Conservation (phyloP, 2,888 invertebrate genomes). For the Congeria kusceri region DNA sequence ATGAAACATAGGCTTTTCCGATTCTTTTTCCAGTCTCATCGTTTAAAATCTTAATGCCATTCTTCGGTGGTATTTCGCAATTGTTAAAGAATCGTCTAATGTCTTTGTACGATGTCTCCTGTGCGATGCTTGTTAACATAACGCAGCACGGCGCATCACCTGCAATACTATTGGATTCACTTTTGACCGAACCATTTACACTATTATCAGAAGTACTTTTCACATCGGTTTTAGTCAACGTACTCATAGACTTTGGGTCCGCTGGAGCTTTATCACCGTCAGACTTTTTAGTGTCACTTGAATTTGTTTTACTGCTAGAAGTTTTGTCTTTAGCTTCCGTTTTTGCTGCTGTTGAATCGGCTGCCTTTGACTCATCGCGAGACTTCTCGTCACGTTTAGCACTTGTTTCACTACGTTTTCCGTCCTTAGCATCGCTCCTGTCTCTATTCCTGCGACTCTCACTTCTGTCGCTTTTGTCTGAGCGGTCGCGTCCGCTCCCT, state of each 20-base stretch:
- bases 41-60: constrained; percentile 94
- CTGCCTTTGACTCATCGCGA: neutral
- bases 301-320: neutral
- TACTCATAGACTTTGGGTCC: constrained; percentile 23
- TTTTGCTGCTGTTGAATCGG: neutral
- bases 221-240: neutral
- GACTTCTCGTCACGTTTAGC: neutral
- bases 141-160: constrained; percentile 43
- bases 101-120: constrained; percentile 91
- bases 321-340: neutral
- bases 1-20: constrained; percentile 92
- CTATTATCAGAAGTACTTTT: constrained; percentile 17
- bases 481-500: neutral
- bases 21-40: constrained; percentile 92
- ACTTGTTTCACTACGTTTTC: neutral
- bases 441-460: neutral
- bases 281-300: neutral
- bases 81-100: constrained; percentile 93
- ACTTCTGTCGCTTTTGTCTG: neutral
- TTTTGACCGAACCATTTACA: constrained; percentile 30
- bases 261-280: constrained; percentile 1
- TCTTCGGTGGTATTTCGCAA: constrained; percentile 91
- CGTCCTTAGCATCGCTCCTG: neutral
- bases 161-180: constrained; percentile 42
- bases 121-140: constrained; percentile 87